Percentiles rank a stretch among this genome's conserved stretches.
phyloP scores from a whole-genome alignment of 1,140 invertebrate genomes.

The Radopholus similis region DNA sequence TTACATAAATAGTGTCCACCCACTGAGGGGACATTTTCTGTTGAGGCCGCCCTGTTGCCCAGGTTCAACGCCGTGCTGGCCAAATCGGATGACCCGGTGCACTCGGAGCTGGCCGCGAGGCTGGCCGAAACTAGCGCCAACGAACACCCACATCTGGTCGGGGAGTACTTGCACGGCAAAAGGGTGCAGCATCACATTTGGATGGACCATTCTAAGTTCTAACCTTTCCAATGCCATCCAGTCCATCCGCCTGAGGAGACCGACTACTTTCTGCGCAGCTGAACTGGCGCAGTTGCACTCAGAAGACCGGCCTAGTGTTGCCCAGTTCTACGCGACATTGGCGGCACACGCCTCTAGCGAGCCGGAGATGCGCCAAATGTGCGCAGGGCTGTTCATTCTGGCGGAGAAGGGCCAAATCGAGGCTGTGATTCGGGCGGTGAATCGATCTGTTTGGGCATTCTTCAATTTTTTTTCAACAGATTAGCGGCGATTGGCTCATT shows the following conservation, averaged over 20 bases:
- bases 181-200: background rate
- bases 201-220: background rate
- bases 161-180: background rate
- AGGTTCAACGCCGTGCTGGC: background rate
- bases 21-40: background rate
- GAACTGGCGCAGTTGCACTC: background rate
- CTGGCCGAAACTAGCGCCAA: background rate
- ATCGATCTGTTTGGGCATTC: background rate
- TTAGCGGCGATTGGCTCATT: background rate
- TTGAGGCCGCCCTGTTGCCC: background rate
- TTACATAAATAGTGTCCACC: background rate
- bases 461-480: background rate
- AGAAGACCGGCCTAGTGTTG: background rate
- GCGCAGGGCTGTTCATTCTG: background rate
- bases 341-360: background rate
- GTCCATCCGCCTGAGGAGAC: background rate
- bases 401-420: background rate
- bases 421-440: background rate
- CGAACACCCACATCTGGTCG: too few species aligned
- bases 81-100: conserved; percentile 3
- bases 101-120: background rate
- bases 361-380: background rate
- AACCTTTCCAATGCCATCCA: background rate
- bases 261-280: background rate
- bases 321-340: background rate